phyloP scores from a whole-genome alignment of 2,888 invertebrate species.

The Mimas tiliae region DNA sequence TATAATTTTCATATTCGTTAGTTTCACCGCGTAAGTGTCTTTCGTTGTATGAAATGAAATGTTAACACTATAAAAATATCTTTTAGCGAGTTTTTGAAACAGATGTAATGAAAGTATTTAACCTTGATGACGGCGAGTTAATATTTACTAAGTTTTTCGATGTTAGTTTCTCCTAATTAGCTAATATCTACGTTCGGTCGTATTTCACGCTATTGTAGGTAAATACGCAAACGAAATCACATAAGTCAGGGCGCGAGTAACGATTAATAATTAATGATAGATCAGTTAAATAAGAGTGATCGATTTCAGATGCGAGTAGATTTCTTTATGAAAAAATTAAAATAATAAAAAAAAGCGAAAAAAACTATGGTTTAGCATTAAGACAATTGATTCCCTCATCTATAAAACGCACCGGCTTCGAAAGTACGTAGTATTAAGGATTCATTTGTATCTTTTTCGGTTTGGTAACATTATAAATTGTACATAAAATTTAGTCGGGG shows the following conservation, averaged over 20 bases:
- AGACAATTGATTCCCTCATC: constrained; percentile 40
- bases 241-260: constrained; percentile 19
- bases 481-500: constrained; percentile 37
- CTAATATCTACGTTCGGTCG: constrained; percentile 60
- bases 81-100: constrained; percentile 17
- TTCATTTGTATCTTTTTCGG: constrained; percentile 37
- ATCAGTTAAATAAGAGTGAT: constrained; percentile 42
- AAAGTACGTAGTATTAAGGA: constrained; percentile 35
- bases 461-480: constrained; percentile 38
- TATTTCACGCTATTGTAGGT: constrained; percentile 29
- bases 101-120: constrained; percentile 41
- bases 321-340: constrained; percentile 47
- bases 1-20: constrained; percentile 39
- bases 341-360: constrained; percentile 46
- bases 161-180: constrained; percentile 72
- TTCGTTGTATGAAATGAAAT: constrained; percentile 21
- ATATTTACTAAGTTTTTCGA: constrained; percentile 69
- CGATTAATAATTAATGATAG: constrained; percentile 38
- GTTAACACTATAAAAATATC: constrained; percentile 19
- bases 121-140: constrained; percentile 42
- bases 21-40: constrained; percentile 16
- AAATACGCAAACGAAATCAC: constrained; percentile 20
- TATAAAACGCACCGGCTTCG: constrained; percentile 38
- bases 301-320: constrained; percentile 62
- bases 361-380: constrained; percentile 43